Conservation (phyloP, 2,888 invertebrate species). For the Eupithecia inturbata region DNA sequence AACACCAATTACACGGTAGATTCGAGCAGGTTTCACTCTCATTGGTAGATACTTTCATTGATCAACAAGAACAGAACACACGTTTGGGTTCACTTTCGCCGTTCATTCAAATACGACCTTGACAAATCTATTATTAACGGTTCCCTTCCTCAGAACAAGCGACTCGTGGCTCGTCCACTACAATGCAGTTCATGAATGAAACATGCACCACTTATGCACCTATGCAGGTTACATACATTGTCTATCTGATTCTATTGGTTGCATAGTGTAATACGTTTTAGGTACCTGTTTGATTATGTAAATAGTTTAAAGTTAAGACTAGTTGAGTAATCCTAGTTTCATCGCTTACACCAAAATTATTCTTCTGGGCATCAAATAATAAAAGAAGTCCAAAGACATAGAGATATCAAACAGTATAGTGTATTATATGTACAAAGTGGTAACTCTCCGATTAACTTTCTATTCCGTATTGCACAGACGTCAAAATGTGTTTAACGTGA, state of each 20-base stretch:
- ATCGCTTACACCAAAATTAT: background rate
- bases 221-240: conserved; percentile 15
- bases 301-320: background rate
- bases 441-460: background rate
- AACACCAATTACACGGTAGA: conserved; percentile 10
- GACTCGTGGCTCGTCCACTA: conserved; percentile 13
- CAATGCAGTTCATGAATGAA: conserved; percentile 34
- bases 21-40: conserved; percentile 20
- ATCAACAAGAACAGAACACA: conserved; percentile 9
- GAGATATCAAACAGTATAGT: background rate
- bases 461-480: background rate
- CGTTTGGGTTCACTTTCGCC: conserved; percentile 37
- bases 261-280: background rate
- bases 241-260: conserved; percentile 1
- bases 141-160: conserved; percentile 23
- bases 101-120: conserved; percentile 32
- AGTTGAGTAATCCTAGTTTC: background rate
- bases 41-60: conserved; percentile 16
- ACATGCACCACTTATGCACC: conserved; percentile 33
- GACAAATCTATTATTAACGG: conserved; percentile 37
- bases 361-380: background rate
- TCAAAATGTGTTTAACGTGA: background rate
- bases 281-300: background rate
- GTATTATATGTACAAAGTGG: background rate
- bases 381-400: background rate